Evolutionary conservation across 2,797 vertebrate species (phyloP).

Genomic region (Chiloscyllium punctatum): DNA sequence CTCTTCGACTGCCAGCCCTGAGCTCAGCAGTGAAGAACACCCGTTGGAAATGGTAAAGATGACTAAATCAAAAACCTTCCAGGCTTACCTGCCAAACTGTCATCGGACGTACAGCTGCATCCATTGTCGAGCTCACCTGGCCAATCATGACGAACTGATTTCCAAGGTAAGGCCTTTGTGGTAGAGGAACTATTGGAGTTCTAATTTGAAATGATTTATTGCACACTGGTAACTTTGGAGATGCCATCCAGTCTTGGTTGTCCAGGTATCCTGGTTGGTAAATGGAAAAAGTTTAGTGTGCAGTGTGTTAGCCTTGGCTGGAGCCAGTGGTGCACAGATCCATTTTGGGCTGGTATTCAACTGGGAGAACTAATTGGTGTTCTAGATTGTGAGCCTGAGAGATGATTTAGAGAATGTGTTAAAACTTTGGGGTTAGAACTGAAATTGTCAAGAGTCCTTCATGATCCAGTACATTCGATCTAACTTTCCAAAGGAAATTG

Average conservation of each 20-base stretch:
- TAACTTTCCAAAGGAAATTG: background rate
- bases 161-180: constrained; percentile 72
- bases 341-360: background rate
- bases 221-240: background rate
- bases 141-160: constrained; percentile 96
- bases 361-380: background rate
- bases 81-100: constrained; percentile 90
- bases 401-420: too few relatives aligned
- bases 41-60: constrained; percentile 95
- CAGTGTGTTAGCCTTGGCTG: background rate
- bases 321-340: background rate
- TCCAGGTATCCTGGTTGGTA: background rate
- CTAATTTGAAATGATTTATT: background rate
- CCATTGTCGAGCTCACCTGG: constrained; percentile 97
- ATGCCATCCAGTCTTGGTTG: background rate
- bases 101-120: constrained; percentile 97
- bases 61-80: constrained; percentile 97
- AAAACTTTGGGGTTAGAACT: background rate
- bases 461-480: too few relatives aligned
- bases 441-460: background rate
- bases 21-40: constrained; percentile 70
- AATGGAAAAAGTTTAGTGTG: background rate
- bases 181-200: background rate
- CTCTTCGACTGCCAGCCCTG: constrained; percentile 79
- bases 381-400: background rate